Conservation (phyloP, 2,797 vertebrate genomes). For the Australoheros facetus region DNA sequence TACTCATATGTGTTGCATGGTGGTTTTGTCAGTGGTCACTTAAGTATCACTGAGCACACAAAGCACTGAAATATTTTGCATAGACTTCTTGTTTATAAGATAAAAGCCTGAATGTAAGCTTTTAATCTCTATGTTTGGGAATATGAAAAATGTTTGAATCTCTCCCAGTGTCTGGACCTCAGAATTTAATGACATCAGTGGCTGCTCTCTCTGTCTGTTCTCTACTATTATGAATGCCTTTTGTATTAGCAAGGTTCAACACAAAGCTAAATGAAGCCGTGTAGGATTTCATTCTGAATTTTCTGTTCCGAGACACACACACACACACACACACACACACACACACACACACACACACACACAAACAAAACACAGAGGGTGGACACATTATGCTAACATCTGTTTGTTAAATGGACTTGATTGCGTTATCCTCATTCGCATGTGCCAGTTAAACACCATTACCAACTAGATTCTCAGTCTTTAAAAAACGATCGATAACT, state of each 20-base stretch:
- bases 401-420: background rate
- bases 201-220: constrained; percentile 33
- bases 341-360: constrained; percentile 1
- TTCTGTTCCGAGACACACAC: constrained; percentile 16
- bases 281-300: constrained; percentile 53
- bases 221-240: constrained; percentile 59
- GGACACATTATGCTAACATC: constrained; percentile 11
- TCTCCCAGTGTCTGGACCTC: constrained; percentile 63
- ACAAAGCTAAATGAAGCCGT: constrained; percentile 41
- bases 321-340: background rate
- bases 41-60: constrained; percentile 70
- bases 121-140: constrained; percentile 78
- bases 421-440: background rate
- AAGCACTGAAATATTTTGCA: constrained; percentile 67
- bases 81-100: constrained; percentile 70
- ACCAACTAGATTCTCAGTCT: background rate
- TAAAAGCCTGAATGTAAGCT: constrained; percentile 66
- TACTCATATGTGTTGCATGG: constrained; percentile 60
- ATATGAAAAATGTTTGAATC: constrained; percentile 69
- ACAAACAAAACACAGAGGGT: constrained; percentile 10
- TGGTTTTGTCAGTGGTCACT: constrained; percentile 69
- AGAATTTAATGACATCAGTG: constrained; percentile 66
- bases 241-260: constrained; percentile 54
- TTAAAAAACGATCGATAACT: too few relatives aligned
- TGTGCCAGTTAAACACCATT: background rate